These are phyloP conservation scores for Cervus canadensis DNA, from an alignment of 2,113 vertebrate genomes.

Conservation along the genomic window DNA sequence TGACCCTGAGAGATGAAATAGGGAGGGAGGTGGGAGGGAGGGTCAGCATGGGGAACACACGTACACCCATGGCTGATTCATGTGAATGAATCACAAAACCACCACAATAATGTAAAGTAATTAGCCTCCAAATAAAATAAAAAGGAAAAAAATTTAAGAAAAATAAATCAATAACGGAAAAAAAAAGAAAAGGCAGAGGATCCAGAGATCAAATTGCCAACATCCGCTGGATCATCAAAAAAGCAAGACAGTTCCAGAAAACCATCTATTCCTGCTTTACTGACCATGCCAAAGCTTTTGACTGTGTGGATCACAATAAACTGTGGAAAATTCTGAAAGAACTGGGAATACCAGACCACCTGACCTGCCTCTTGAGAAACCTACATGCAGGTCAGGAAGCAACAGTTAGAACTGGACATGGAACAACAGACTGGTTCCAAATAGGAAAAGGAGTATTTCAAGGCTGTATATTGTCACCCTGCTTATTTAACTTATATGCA, in stretches of 20 bases:
- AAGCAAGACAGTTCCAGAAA: neutral
- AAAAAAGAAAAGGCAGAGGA: neutral
- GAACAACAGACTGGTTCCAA: neutral
- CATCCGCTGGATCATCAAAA: fast-evolving
- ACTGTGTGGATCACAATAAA: neutral
- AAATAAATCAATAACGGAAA: too few relatives aligned
- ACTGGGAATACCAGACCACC: neutral
- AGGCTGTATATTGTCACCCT: neutral
- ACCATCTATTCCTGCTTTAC: neutral
- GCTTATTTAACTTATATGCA: neutral
- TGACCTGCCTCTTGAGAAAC: neutral
- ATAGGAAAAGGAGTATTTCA: neutral
- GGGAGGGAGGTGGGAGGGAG: too few relatives aligned
- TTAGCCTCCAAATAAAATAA: too few relatives aligned
- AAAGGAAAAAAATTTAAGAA: too few relatives aligned
- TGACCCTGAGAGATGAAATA: too few relatives aligned
- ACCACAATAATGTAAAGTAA: too few relatives aligned
- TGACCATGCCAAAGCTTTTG: neutral
- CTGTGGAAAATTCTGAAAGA: neutral
- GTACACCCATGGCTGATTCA: too few relatives aligned
- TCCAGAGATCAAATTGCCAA: neutral
- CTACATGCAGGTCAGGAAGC: neutral
- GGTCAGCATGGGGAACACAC: too few relatives aligned
- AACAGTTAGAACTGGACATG: neutral
- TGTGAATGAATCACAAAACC: too few relatives aligned